Conservation (phyloP, 2,797 vertebrate species). For the Microcaecilia unicolor region DNA sequence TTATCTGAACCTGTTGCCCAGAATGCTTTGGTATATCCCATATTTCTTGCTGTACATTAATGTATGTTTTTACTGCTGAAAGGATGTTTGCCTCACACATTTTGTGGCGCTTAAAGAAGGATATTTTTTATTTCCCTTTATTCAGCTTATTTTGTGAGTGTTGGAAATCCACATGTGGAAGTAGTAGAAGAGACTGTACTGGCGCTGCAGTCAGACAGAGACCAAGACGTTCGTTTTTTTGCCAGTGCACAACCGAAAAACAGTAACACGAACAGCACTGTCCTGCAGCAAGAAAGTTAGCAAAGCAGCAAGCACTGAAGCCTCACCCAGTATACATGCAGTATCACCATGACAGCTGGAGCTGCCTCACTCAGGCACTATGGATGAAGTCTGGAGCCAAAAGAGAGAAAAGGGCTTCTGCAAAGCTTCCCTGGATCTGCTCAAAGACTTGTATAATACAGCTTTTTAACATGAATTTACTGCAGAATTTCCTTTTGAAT, state of each 20-base stretch:
- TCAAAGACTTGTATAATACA: not conserved
- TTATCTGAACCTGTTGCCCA: too few relatives aligned
- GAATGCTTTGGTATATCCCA: too few relatives aligned
- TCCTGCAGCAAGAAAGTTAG: constrained; percentile 20
- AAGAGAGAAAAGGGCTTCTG: too few relatives aligned
- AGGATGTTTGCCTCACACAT: too few relatives aligned
- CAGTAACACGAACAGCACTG: constrained; percentile 8
- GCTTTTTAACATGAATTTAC: too few relatives aligned
- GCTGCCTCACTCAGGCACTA: not conserved
- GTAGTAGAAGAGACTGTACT: constrained; percentile 75
- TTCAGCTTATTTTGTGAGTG: constrained; percentile 78
- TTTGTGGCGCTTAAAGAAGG: too few relatives aligned
- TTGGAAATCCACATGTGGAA: constrained; percentile 75
- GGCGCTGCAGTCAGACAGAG: constrained; percentile 74
- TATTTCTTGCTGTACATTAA: too few relatives aligned
- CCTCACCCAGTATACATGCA: not conserved
- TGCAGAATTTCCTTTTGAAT: too few relatives aligned
- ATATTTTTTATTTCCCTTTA: not conserved
- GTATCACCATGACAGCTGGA: not conserved
- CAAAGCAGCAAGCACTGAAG: too few relatives aligned
- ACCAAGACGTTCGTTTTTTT: constrained; percentile 82
- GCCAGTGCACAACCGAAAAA: constrained; percentile 67
- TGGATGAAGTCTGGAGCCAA: too few relatives aligned
- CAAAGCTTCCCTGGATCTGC: not conserved
- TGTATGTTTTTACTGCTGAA: too few relatives aligned